Evolutionary conservation across 2,888 invertebrate genomes (phyloP).

Genomic region (Tenthredo livida): DNA sequence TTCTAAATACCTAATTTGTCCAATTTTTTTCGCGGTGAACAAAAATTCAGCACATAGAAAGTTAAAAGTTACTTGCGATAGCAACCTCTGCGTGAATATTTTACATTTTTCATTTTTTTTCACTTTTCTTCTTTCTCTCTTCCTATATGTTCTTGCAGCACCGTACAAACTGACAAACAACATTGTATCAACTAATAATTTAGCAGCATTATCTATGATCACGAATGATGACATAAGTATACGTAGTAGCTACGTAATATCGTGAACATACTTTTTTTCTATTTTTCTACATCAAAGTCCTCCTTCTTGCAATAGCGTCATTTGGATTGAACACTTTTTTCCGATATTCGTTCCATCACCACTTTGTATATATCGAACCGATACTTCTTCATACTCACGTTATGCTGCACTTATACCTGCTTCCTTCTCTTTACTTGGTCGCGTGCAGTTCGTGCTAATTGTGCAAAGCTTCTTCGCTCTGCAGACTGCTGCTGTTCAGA

Average conservation of each 20-base stretch:
- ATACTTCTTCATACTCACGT: background rate
- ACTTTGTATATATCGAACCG: background rate
- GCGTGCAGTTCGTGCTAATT: slow-evolving; percentile 53
- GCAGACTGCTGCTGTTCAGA: background rate
- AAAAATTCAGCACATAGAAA: background rate
- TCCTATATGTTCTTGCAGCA: background rate
- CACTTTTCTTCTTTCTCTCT: background rate
- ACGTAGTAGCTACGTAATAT: background rate
- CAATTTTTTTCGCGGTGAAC: background rate
- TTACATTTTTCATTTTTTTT: background rate
- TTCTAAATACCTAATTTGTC: background rate
- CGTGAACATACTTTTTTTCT: background rate
- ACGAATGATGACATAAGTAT: background rate
- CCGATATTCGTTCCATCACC: background rate
- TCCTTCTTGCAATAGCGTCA: background rate
- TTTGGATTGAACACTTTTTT: slow-evolving; percentile 1
- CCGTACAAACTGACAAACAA: background rate
- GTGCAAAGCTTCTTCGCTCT: slow-evolving; percentile 11
- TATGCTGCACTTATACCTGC: slow-evolving; percentile 1
- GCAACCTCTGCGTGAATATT: background rate
- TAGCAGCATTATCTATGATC: background rate
- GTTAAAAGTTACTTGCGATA: background rate
- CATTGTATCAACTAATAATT: background rate
- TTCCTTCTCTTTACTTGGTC: slow-evolving; percentile 36
- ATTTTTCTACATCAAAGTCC: background rate